phyloP scores from a whole-genome alignment of 2,888 invertebrate genomes.

The Meliscaeva auricollis region DNA sequence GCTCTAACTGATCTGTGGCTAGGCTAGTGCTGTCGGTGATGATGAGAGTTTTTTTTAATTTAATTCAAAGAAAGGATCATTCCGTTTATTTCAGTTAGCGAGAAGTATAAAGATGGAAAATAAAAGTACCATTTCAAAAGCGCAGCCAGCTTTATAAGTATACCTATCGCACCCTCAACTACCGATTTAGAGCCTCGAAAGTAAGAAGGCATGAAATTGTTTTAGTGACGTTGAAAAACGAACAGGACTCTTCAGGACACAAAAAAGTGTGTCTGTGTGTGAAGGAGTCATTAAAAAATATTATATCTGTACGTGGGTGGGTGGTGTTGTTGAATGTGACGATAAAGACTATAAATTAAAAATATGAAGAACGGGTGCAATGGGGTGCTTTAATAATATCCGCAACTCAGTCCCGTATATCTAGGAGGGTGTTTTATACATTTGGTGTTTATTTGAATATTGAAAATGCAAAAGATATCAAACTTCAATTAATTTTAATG shows the following conservation, averaged over 20 bases:
- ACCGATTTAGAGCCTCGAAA: constrained; percentile 23
- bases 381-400: constrained; percentile 63
- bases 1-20: constrained; percentile 34
- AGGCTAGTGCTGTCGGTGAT: constrained; percentile 21
- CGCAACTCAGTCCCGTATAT: not conserved
- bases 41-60: constrained; percentile 39
- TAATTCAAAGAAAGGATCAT: constrained; percentile 55
- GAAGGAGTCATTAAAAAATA: constrained; percentile 13
- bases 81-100: constrained; percentile 39
- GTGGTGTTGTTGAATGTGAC: constrained; percentile 23
- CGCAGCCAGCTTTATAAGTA: constrained; percentile 59
- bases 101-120: constrained; percentile 30
- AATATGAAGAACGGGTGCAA: constrained; percentile 32
- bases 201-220: constrained; percentile 73
- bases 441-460: too few species aligned
- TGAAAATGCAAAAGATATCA: too few species aligned
- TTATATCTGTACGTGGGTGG: constrained; percentile 3
- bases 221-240: constrained; percentile 61
- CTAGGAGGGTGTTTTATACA: not conserved
- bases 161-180: not conserved
- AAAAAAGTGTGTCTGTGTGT: constrained; percentile 2
- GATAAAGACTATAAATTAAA: constrained; percentile 69
- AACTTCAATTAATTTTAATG: too few species aligned
- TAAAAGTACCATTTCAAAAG: constrained; percentile 38
- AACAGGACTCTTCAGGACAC: constrained; percentile 2